These are phyloP conservation scores for Stenoptilia bipunctidactyla DNA, from an alignment of 2,888 invertebrate genomes.

Conservation along the genomic window DNA sequence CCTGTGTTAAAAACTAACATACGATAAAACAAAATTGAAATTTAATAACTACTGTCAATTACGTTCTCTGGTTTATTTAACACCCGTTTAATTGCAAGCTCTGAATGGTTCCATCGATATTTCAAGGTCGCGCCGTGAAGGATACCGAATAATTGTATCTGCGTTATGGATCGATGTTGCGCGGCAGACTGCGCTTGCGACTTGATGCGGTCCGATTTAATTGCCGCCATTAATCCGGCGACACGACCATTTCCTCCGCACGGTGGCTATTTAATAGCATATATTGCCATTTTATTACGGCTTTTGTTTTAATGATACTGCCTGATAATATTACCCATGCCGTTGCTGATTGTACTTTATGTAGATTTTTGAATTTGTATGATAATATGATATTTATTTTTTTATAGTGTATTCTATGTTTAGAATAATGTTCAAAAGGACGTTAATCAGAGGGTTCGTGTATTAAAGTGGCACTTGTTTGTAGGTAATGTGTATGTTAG, in stretches of 20 bases:
- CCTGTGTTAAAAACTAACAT: too few species aligned
- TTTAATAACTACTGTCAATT: too few species aligned
- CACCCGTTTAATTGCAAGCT: too few species aligned
- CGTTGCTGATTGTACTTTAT: too few species aligned
- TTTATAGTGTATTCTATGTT: conserved; percentile 13
- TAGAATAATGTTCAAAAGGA: conserved; percentile 46
- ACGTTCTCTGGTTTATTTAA: too few species aligned
- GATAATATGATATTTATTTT: too few species aligned
- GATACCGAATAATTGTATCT: background rate
- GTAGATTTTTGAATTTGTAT: conserved; percentile 5
- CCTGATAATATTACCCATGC: too few species aligned
- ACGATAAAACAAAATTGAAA: too few species aligned
- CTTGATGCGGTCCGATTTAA: conserved; percentile 41
- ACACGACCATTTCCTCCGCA: conserved; percentile 28
- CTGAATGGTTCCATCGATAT: too few species aligned
- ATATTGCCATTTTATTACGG: conserved; percentile 18
- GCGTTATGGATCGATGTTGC: conserved; percentile 13
- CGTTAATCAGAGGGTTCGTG: conserved; percentile 42
- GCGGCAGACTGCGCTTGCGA: conserved; percentile 18
- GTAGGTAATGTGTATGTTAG: conserved; percentile 14
- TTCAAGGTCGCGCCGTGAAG: too few species aligned
- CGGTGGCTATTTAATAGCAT: conserved; percentile 22
- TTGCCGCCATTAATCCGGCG: conserved; percentile 44
- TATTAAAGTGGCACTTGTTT: conserved; percentile 36
- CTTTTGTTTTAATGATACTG: too few species aligned